Evolutionary conservation across 2,113 vertebrate genomes (phyloP), one percentile per base, ranked within the genome.

Genomic region (Xyrauchen texanus): DNA sequence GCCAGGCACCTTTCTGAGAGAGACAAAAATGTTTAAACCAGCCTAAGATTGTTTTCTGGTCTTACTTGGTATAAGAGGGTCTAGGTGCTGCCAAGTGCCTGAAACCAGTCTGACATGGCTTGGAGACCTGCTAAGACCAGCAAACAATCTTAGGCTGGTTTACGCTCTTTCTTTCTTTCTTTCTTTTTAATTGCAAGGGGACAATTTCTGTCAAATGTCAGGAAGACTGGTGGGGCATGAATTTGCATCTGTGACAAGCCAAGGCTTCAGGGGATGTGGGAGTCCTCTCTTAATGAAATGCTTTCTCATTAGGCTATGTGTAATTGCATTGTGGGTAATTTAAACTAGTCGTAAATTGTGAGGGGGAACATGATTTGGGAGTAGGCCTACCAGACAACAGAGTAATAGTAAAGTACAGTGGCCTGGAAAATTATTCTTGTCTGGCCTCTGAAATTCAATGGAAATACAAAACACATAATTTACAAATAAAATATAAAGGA

Each of bases 291-390:
- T 82, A 71, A 85, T 84, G 81, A 85, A 69, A 79, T 7, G 74
- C 68, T 62, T 34, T 71, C 73, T 84, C 83, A 80, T 83, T 86
- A 84, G 67, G 55, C 12, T 8, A 71, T 65, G 49, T 74, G 78
- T 80, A 83, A 85, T 79, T 81, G 76, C 79, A 76, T 62, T 69
- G 65, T 76, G 76, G 80, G 69, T 82, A 75, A 82, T 79, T 77
- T 62, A 79, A 84, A 71, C 51, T 79, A 70, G 78, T 76, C 10
- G 73, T 82, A 76, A 82, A 76, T 87, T 46, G 69, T 8, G 7
- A 55, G 8, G n/a, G 66, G 69, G 44, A 49, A 8, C 78, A 47
- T 9, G 64, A 8, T 80, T 69, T 70, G 78, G 73, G 78, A 69
- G 52, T 12, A 34, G 21, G 21, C 21, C 21, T 34, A 52, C 16